These are phyloP conservation scores for Xanthia icteritia DNA, from an alignment of 2,888 invertebrate species.

Conservation along the genomic window DNA sequence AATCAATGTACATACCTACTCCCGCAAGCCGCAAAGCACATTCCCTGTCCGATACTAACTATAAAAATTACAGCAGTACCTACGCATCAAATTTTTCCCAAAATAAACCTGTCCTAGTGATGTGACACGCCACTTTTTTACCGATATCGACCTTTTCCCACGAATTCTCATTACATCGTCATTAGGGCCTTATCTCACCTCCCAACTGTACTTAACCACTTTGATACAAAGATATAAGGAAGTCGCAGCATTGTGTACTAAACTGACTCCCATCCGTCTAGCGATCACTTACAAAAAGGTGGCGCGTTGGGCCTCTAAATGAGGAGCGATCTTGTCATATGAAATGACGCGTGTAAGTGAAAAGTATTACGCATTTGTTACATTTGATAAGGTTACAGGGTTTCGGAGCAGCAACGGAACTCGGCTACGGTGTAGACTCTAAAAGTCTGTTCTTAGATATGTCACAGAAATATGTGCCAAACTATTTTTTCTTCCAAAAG, in stretches of 20 bases:
- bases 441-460: background rate
- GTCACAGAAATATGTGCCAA: background rate
- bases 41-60: too few relatives aligned
- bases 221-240: slow-evolving; percentile 69
- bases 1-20: too few relatives aligned
- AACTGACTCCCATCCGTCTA: slow-evolving; percentile 74
- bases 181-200: slow-evolving; percentile 71
- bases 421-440: background rate
- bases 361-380: background rate
- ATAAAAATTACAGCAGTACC: too few relatives aligned
- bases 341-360: background rate
- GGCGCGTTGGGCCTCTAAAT: slow-evolving; percentile 50
- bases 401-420: background rate
- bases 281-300: slow-evolving; percentile 69
- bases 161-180: slow-evolving; percentile 63
- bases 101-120: slow-evolving; percentile 38
- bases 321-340: slow-evolving; percentile 20
- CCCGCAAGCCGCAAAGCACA: too few relatives aligned
- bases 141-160: slow-evolving; percentile 66
- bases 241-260: slow-evolving; percentile 76
- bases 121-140: slow-evolving; percentile 54
- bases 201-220: slow-evolving; percentile 68
- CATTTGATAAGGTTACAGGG: background rate
- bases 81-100: background rate
- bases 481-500: background rate